Conservation (phyloP, 2,888 invertebrate genomes). For the Eupithecia dodoneata region DNA sequence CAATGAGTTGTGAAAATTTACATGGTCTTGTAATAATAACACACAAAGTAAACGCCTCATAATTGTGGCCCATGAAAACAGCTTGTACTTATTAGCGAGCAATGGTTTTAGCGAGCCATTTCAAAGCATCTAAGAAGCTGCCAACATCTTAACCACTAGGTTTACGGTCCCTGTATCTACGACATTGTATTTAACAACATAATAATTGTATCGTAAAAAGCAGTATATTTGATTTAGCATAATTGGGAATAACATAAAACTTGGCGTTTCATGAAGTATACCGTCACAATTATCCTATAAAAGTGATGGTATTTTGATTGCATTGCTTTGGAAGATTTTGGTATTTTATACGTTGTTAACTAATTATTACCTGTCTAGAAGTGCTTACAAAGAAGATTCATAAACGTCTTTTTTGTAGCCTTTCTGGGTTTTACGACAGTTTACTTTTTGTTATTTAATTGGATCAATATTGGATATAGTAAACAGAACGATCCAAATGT, state of each 20-base stretch:
- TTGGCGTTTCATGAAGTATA: slow-evolving; percentile 36
- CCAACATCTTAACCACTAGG: slow-evolving; percentile 21
- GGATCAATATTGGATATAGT: slow-evolving; percentile 14
- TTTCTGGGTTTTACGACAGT: slow-evolving; percentile 13
- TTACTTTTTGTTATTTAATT: slow-evolving; percentile 20
- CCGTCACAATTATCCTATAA: slow-evolving; percentile 44
- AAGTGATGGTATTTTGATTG: slow-evolving; percentile 42
- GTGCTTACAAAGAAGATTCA: slow-evolving; percentile 28
- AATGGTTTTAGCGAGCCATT: slow-evolving; percentile 19
- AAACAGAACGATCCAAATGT: not conserved
- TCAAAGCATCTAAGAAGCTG: slow-evolving; percentile 27
- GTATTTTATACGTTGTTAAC: slow-evolving; percentile 37
- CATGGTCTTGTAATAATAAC: slow-evolving; percentile 8
- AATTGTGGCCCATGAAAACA: not conserved
- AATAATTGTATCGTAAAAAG: slow-evolving; percentile 41
- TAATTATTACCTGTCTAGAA: slow-evolving; percentile 37
- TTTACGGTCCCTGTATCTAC: slow-evolving; percentile 15
- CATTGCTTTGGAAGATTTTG: slow-evolving; percentile 39
- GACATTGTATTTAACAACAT: slow-evolving; percentile 44
- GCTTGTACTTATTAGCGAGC: not conserved
- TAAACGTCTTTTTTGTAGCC: slow-evolving; percentile 21
- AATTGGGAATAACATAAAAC: slow-evolving; percentile 43
- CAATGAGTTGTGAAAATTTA: slow-evolving; percentile 7
- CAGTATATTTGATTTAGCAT: slow-evolving; percentile 45
- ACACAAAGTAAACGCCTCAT: not conserved